These are phyloP conservation scores for Hirtodrosophila alboralis DNA, from an alignment of 2,888 invertebrate species.

Conservation along the genomic window DNA sequence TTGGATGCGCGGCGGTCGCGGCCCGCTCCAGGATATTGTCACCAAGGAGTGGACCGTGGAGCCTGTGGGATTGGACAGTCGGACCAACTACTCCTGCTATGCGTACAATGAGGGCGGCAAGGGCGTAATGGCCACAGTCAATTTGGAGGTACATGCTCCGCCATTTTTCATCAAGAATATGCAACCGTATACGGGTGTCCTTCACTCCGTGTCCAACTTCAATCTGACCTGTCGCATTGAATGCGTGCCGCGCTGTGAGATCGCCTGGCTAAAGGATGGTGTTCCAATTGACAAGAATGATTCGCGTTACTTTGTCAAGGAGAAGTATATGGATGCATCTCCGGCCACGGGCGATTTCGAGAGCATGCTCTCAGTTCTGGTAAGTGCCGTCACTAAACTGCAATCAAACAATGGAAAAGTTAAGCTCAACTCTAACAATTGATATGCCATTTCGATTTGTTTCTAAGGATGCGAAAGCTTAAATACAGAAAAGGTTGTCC, in stretches of 20 bases:
- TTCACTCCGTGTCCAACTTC: slow-evolving; percentile 90
- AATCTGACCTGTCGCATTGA: slow-evolving; percentile 94
- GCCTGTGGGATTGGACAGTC: slow-evolving; percentile 92
- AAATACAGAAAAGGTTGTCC: too few relatives aligned
- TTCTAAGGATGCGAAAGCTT: neutral
- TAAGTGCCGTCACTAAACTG: slow-evolving; percentile 81
- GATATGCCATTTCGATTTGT: neutral
- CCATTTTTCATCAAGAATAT: slow-evolving; percentile 94
- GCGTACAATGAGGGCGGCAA: slow-evolving; percentile 94
- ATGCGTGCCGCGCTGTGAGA: slow-evolving; percentile 93
- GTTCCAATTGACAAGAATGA: slow-evolving; percentile 86
- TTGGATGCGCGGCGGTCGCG: slow-evolving; percentile 91
- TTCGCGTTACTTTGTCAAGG: slow-evolving; percentile 88
- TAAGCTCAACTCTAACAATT: neutral
- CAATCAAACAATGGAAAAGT: neutral
- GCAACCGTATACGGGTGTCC: slow-evolving; percentile 91
- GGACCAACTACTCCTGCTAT: slow-evolving; percentile 95
- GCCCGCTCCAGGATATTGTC: slow-evolving; percentile 89
- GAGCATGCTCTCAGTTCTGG: slow-evolving; percentile 93
- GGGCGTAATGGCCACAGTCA: slow-evolving; percentile 88
- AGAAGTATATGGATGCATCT: slow-evolving; percentile 89
- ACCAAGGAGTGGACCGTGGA: slow-evolving; percentile 91
- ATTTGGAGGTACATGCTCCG: slow-evolving; percentile 91
- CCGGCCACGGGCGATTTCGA: slow-evolving; percentile 93
- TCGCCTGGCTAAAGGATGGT: slow-evolving; percentile 93